Evolutionary conservation across 92 coral and sea anemone species (phyloP).

Genomic region (Palythoa caribaeorum): DNA sequence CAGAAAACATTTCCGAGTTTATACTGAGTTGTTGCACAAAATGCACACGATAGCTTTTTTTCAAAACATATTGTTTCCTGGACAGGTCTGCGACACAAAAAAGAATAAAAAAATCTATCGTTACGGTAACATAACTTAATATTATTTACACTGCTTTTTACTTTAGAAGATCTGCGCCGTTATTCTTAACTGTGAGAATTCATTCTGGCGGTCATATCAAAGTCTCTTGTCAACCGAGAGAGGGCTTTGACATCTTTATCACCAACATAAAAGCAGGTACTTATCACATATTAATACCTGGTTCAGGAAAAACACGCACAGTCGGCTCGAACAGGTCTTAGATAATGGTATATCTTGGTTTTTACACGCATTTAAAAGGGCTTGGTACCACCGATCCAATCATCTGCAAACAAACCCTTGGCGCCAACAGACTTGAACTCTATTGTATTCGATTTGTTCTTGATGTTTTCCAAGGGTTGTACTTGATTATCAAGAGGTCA

Average conservation of each 20-base stretch:
- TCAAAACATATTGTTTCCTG: background rate
- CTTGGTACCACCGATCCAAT: too few species aligned
- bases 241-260: background rate
- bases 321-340: too few species aligned
- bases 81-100: background rate
- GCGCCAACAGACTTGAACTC: conserved; percentile 18
- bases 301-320: conserved; percentile 7
- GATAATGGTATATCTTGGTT: conserved; percentile 19
- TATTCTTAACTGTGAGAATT: background rate
- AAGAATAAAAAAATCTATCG: too few species aligned
- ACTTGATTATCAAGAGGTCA: background rate
- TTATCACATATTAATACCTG: background rate
- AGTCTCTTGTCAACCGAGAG: background rate
- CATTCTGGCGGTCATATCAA: background rate
- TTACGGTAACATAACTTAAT: too few species aligned
- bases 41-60: background rate
- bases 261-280: conserved; percentile 18
- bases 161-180: background rate
- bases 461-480: background rate
- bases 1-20: background rate
- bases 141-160: background rate
- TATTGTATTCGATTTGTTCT: background rate
- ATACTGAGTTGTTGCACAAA: background rate
- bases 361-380: background rate
- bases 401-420: background rate